These are phyloP conservation scores for Drosophila persimilis DNA, from an alignment of 1,140 invertebrate genomes.

Conservation along the genomic window DNA sequence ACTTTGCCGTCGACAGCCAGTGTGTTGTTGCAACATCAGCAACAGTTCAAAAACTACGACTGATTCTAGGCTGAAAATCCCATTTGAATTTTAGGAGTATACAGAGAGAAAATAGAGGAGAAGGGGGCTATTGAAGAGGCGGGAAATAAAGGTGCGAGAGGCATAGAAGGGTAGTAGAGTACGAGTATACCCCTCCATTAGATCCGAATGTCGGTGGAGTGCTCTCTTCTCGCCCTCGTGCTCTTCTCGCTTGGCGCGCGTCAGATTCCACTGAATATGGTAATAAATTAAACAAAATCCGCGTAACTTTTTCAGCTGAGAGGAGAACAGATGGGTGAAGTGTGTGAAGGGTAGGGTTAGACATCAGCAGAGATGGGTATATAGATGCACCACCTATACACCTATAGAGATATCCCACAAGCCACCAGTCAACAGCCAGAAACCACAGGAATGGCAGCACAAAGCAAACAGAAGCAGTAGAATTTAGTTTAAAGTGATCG, in stretches of 20 bases:
- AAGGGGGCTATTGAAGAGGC: not conserved
- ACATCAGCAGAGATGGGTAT: too few species aligned
- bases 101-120: not conserved
- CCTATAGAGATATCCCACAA: slow-evolving; percentile 12
- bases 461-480: too few species aligned
- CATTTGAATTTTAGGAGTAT: slow-evolving; percentile 56
- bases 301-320: slow-evolving; percentile 18
- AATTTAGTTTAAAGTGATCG: too few species aligned
- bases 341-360: not conserved
- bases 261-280: slow-evolving; percentile 78
- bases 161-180: not conserved
- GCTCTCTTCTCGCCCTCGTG: slow-evolving; percentile 30
- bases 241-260: slow-evolving; percentile 63
- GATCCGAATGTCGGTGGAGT: slow-evolving; percentile 62
- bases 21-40: slow-evolving; percentile 34
- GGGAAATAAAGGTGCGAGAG: not conserved
- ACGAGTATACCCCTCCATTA: slow-evolving; percentile 12
- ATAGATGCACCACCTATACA: not conserved
- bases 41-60: slow-evolving; percentile 33
- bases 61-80: slow-evolving; percentile 44
- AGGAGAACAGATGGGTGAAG: slow-evolving; percentile 16
- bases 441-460: not conserved
- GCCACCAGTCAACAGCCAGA: slow-evolving; percentile 12
- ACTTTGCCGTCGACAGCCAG: slow-evolving; percentile 54
- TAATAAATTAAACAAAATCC: slow-evolving; percentile 80